Evolutionary conservation across 2,888 invertebrate genomes (phyloP).

Genomic region (Endomychus coccineus): DNA sequence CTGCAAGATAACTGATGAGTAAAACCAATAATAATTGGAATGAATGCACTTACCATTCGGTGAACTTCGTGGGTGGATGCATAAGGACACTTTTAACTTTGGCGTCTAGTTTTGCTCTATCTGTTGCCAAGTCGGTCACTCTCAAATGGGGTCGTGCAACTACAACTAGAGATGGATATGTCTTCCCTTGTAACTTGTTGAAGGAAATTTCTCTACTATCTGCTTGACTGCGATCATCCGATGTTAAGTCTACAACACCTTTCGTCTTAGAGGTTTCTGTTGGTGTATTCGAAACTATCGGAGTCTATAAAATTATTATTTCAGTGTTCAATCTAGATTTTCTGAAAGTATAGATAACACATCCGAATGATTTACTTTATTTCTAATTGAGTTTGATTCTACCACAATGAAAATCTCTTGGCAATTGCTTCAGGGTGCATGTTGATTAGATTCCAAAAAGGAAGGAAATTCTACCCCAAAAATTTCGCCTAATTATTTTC

Average conservation of each 20-base stretch:
- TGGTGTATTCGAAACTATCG: too few relatives aligned
- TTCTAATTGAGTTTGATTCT: too few relatives aligned
- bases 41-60: constrained; percentile 63
- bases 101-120: constrained; percentile 60
- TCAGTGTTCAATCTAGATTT: too few relatives aligned
- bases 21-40: background rate
- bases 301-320: too few relatives aligned
- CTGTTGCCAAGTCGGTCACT: constrained; percentile 56
- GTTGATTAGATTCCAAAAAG: too few relatives aligned
- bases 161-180: constrained; percentile 79
- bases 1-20: constrained; percentile 30
- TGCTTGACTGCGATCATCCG: constrained; percentile 56
- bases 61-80: constrained; percentile 75
- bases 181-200: constrained; percentile 72
- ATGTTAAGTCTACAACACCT: constrained; percentile 54
- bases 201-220: constrained; percentile 69
- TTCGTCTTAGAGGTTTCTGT: too few relatives aligned
- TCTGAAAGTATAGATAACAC: too few relatives aligned
- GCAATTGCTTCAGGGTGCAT: too few relatives aligned
- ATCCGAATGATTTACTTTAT: too few relatives aligned
- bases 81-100: constrained; percentile 78
- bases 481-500: too few relatives aligned
- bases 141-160: constrained; percentile 73
- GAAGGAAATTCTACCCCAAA: too few relatives aligned
- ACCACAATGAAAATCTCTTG: too few relatives aligned